phyloP scores from a whole-genome alignment of 2,113 vertebrate species.

The Gobio gobio region DNA sequence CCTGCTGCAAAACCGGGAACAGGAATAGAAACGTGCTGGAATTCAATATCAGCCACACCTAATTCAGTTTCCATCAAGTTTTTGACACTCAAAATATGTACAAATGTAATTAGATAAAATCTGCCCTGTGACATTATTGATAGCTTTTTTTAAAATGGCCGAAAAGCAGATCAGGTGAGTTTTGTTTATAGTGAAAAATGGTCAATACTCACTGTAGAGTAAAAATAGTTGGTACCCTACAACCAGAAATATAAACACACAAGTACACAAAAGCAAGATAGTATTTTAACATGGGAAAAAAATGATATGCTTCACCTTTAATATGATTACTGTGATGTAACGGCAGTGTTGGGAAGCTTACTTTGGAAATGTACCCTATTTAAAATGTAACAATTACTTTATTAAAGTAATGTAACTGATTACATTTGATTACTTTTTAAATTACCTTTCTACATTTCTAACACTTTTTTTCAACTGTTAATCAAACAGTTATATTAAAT shows the following conservation, averaged over 20 bases:
- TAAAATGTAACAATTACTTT: no score
- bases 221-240: background rate
- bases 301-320: background rate
- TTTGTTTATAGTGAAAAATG: background rate
- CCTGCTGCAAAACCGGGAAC: background rate
- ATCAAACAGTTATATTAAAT: no score
- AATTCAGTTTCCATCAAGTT: background rate
- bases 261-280: background rate
- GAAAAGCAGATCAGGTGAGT: constrained; percentile 72
- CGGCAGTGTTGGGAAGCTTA: no score
- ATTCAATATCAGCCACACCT: background rate
- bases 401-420: no score
- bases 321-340: background rate
- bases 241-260: background rate
- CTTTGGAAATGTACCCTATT: no score
- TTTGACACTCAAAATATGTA: background rate
- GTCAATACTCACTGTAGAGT: background rate
- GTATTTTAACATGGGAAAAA: background rate
- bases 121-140: background rate
- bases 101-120: background rate
- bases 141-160: constrained; percentile 55
- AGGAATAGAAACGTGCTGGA: background rate
- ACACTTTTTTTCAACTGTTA: no score
- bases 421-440: no score
- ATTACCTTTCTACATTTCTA: no score